phyloP scores from a whole-genome alignment of 2,113 vertebrate genomes.

The Plecturocebus donacophilus region DNA sequence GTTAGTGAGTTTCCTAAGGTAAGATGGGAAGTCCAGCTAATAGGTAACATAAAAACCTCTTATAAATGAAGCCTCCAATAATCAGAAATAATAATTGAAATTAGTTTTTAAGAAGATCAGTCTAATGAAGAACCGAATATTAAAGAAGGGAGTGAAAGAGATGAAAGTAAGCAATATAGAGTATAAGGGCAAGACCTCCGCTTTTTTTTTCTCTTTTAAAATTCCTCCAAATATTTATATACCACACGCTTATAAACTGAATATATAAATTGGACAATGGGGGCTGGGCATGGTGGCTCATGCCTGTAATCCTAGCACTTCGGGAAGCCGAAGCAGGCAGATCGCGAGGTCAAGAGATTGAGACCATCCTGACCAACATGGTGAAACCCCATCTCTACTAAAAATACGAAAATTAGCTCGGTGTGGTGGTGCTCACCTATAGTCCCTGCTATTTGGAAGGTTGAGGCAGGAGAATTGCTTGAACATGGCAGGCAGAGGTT shows the following conservation, averaged over 20 bases:
- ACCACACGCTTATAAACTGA: not conserved
- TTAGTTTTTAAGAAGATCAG: not conserved
- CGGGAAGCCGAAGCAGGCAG: too few species aligned
- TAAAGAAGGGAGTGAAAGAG: not conserved
- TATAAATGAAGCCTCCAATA: not conserved
- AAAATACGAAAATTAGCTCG: too few species aligned
- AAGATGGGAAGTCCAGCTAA: not conserved
- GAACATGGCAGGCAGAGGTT: too few species aligned
- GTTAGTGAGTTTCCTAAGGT: not conserved
- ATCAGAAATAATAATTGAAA: slow-evolving; percentile 20
- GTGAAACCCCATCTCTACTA: too few species aligned
- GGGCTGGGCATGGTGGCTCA: not conserved
- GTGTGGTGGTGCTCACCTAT: too few species aligned
- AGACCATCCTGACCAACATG: too few species aligned
- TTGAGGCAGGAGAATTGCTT: too few species aligned
- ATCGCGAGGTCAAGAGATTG: too few species aligned
- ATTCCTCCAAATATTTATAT: not conserved
- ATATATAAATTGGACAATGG: not conserved
- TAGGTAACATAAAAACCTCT: not conserved
- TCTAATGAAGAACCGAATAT: not conserved
- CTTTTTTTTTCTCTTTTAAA: not conserved
- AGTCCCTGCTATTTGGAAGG: too few species aligned
- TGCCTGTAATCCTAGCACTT: too few species aligned
- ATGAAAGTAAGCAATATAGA: not conserved
- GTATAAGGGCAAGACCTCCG: not conserved